Evolutionary conservation across 2,797 vertebrate species (phyloP), one percentile per base, ranked within the genome.

Genomic region (Lagorchestes hirsutus): DNA sequence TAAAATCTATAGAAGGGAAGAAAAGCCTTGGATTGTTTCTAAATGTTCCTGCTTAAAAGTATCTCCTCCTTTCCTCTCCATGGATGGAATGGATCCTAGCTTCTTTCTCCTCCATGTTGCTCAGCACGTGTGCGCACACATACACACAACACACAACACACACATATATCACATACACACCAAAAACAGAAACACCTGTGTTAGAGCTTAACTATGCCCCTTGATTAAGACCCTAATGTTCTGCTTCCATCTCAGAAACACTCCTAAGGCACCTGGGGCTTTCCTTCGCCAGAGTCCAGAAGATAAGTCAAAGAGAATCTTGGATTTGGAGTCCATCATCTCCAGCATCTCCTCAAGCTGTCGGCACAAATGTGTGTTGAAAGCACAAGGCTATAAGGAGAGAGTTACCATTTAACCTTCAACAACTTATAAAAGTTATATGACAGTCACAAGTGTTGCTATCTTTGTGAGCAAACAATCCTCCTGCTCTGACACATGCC

Each of bases 391-490:
- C 14, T 55, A 14, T 34, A 91, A 91, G 52, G 29, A 91, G 90
- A 55, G 90, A 91, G 90, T 54, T 34, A 28, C 54, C 54, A 91
- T 74, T 54, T 28, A 29, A 52, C 29, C 90, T 31, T 5, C 54
- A 52, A n/a, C 2, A n/a, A 28, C 62, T 93, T 54, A 55, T n/a
- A 93, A 27, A 92, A 93, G 62, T 55, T 93, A 54, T 54, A n/a
- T 22, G 59, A 55, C 50, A 93, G 29, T 94, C 93, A 58, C 56
- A 55, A 95, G 6, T 90, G 11, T 94, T 95, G 52, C 57, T 67
- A 3, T 95, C 97, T 95, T 94, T 90, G 90, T 93, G 50, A 28
- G 93, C 90, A 97, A 96, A 40, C 93, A 50, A 74, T 31, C 56
- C 55, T 90, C 92, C 16, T 74, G 27, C 0, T 50, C 29, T 5